Evolutionary conservation across 2,113 vertebrate genomes (phyloP), one percentile per base, ranked within the genome.

Genomic region (Castor canadensis): DNA sequence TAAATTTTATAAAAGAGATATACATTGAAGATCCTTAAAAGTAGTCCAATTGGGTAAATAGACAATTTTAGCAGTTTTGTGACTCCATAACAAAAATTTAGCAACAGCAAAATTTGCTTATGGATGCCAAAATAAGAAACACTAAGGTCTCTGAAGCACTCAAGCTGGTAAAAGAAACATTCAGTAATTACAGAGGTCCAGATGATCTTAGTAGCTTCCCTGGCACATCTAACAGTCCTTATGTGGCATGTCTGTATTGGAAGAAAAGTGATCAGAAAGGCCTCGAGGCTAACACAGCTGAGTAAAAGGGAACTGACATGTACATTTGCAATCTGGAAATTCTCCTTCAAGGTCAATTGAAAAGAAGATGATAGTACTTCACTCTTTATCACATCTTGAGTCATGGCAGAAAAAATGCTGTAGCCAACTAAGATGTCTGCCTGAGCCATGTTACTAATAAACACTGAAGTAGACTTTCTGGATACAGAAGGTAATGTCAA

Each of bases 1-100:
- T 98, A 98, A 43, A 99, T 97, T 56, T 97, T 97, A 94, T 98
- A 99, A 97, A 98, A 99, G 64, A 99, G 58, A 97, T 98, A 98
- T 0, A 98, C 97, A 0, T 99, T 98, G 43, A 90, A 4, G n/a
- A 98, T 91, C 97, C 98, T 98, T 32, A 99, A 89, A 16, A 95
- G 76, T 66, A 96, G 95, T n/a, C 98, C 98, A 88, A 98, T 95
- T 89, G 62, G 73, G 64, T 97, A 96, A 79, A 96, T 98, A 95
- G 98, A 91, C 9, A 52, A 86, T 38, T 95, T 91, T 64, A 98
- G 95, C 1, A 96, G 79, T 32, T 85, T 81, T 0, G 95, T 40
- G 0, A 83, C 93, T 0, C 0, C 0, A 45, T 91, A 45, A 80
- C 43, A 96, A 82, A 95, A 19, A 17, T 52, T 86, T 4, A 95